Evolutionary conservation across 2,797 vertebrate species (phyloP).

Genomic region (Spheniscus humboldti): DNA sequence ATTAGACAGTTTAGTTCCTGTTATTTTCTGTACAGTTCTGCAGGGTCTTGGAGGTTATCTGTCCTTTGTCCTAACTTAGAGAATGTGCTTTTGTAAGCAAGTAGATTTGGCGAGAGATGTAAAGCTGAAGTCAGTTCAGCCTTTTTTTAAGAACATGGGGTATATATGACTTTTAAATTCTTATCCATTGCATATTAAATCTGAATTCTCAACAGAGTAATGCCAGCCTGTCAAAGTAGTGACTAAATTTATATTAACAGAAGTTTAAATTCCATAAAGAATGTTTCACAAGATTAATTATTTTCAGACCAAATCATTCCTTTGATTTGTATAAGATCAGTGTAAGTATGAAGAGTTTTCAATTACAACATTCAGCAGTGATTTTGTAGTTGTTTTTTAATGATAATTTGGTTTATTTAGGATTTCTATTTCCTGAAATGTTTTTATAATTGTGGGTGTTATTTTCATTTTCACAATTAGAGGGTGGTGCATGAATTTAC

Average conservation of each 20-base stretch:
- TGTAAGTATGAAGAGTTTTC: not conserved
- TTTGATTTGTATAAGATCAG: not conserved
- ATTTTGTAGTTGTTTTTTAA: not conserved
- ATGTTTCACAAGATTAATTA: not conserved
- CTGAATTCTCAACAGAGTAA: not conserved
- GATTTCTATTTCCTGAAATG: not conserved
- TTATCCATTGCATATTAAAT: not conserved
- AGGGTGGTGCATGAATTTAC: not conserved
- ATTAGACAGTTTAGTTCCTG: slow-evolving; percentile 47
- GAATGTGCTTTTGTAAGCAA: slow-evolving; percentile 17
- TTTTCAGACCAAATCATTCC: not conserved
- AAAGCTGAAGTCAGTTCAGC: not conserved
- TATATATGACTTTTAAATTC: not conserved
- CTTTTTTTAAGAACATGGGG: not conserved
- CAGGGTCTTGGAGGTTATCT: slow-evolving; percentile 43
- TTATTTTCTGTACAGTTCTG: slow-evolving; percentile 38
- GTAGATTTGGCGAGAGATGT: not conserved
- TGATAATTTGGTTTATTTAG: not conserved
- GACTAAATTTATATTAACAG: not conserved
- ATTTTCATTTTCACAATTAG: not conserved
- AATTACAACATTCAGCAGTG: not conserved
- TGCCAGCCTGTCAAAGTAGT: not conserved
- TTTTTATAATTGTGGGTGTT: not conserved
- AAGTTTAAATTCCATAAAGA: not conserved
- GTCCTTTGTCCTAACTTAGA: not conserved